Evolutionary conservation across 2,797 vertebrate genomes (phyloP), one percentile per base, ranked within the genome.

Genomic region (Chelon auratus): DNA sequence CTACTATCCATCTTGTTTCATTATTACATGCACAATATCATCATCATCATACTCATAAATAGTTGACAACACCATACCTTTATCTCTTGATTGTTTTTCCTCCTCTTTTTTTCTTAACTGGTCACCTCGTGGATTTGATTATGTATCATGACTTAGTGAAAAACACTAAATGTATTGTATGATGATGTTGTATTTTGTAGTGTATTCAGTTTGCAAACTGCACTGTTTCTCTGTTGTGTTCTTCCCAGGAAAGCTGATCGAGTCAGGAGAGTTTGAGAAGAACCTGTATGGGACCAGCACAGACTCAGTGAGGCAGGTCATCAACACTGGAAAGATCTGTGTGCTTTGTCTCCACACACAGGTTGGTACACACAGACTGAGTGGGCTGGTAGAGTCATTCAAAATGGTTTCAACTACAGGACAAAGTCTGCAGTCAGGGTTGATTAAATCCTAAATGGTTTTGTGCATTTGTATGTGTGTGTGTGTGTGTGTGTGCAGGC

Each of bases 291-390:
- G 98, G 77, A 99, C 97, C 4, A 97, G 97, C 82, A 94, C 96
- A 26, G 98, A 99, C 90, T 98, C 97, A 0, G 97, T 99, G 81
- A 94, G 97, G 55, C 98, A 99, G 83, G 95, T 99, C 64, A 98
- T 99, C 93, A 99, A 98, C 94, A 97, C 97, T 4, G 95, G 97
- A 77, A 99, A 98, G 84, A 99, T 99, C 86, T 98, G 98, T 85
- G 94, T 99, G 74, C 86, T 99, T 67, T 98, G 96, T 91, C 95
- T 99, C 79, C 97, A 96, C 77, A 96, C 97, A 11, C 97, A 99
- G 97, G 97, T 99, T 83, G 64, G 77, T 64, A 26, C 37, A 42
- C 36, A 14, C 4, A 18, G 24, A 50, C n/a, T 26, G 1, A 17
- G 43, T 14, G 6, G 17, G 42, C 4, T 5, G 42, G 40, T 13